Evolutionary conservation across 2,888 invertebrate species (phyloP).

Genomic region (Aspidiotus destructor): DNA sequence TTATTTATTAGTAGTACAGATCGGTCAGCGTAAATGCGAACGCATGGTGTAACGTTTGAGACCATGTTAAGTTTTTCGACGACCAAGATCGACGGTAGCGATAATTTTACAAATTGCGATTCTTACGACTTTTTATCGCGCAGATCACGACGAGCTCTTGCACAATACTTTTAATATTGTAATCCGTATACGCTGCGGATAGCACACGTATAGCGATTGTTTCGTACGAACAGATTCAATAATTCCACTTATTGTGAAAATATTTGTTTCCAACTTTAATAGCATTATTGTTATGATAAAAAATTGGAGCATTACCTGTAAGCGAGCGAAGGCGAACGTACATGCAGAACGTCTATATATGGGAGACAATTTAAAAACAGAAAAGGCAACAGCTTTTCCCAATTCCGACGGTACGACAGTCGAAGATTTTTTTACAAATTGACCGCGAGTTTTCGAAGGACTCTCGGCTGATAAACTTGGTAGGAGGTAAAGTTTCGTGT

Average conservation of each 20-base stretch:
- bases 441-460: neutral
- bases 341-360: neutral
- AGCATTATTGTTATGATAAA: constrained; percentile 2
- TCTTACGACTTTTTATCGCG: constrained; percentile 1
- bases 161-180: neutral
- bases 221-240: neutral
- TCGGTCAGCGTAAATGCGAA: neutral
- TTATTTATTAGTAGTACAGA: neutral
- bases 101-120: constrained; percentile 4
- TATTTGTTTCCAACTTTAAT: neutral
- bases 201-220: neutral
- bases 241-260: constrained; percentile 2
- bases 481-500: neutral
- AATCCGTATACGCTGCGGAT: neutral
- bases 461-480: constrained; percentile 3
- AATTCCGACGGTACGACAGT: neutral
- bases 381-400: neutral
- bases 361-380: constrained; percentile 2
- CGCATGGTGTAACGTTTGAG: neutral
- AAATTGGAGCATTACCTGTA: neutral
- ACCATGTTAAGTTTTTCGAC: neutral
- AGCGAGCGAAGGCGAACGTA: neutral
- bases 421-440: neutral
- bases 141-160: neutral
- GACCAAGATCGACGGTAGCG: neutral